Base-by-base conservation (phyloP, 1,140 invertebrate genomes). In the Scaptomyza hsui region DNA sequence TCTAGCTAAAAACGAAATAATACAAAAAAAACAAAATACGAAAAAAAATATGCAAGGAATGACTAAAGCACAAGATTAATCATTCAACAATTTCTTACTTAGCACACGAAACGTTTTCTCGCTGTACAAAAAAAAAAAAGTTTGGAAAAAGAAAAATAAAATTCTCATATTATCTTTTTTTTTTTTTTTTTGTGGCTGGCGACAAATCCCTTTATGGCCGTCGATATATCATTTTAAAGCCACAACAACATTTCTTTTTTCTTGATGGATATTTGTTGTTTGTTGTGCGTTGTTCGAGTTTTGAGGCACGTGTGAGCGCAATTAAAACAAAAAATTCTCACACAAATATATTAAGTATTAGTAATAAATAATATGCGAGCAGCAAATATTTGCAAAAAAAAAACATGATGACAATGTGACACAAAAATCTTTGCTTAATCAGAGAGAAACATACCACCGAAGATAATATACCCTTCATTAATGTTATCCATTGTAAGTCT, bases 331-430 rank as follows among this genome's bases (percentile, higher is more conserved):
- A 41, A 78, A 72, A 56, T 57, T 35, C 16, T 44, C 67, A 18
- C 67, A 18, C 61, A 65, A 83, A 76, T 86, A 85, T 86, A 86
- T 85, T 85, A 77, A 80, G 80, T 76, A 85, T 86, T 86, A 72
- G 73, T 85, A 86, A 85, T 85, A 85, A 85, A 86, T 85, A 86
- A 85, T 12, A 1, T 86, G 57, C 61, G 65, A 44, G 21, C 41
- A 78, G n/a, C 57, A 76, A 52, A 71, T 57, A 64, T 71, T 57
- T 71, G 37, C 52, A 13, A 47, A 7, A 10, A 35, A 64, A 64
- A 55, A n/a, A 64, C 51, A 51, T 60, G 78, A 78, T 82, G 75
- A 83, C 79, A 82, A 63, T 47, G 16, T 26, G 26, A 26, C 12
- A 26, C 12, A 39, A 37, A 45, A 52, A 18, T 4, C 4, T 29